Conservation (phyloP, 2,888 invertebrate genomes). For the Coenonympha glycerion region DNA sequence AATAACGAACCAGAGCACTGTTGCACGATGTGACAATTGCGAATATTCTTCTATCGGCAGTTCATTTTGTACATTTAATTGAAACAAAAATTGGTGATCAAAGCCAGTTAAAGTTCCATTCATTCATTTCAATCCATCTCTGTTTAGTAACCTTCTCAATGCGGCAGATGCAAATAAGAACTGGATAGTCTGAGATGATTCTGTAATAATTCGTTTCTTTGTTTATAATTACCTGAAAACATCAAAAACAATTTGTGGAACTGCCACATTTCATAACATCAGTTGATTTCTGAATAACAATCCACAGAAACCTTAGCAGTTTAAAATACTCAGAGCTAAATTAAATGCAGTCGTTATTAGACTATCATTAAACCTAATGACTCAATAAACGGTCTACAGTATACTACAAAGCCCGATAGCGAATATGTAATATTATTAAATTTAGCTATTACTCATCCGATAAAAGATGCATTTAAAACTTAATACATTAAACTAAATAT, state of each 20-base stretch:
- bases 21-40: too few species aligned
- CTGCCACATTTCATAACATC: too few species aligned
- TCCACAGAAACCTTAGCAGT: background rate
- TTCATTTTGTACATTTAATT: too few species aligned
- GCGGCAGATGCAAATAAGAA: too few species aligned
- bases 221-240: background rate
- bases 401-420: background rate
- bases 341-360: background rate
- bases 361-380: background rate
- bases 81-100: too few species aligned
- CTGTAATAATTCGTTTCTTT: background rate
- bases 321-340: background rate
- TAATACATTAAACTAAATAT: background rate
- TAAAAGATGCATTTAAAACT: background rate
- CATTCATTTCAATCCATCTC: too few species aligned
- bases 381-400: background rate
- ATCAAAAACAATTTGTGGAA: background rate
- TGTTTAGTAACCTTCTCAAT: too few species aligned
- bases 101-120: too few species aligned
- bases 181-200: background rate
- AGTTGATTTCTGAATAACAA: too few species aligned
- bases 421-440: background rate
- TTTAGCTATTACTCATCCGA: conserved; percentile 1
- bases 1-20: background rate
- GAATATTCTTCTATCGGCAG: too few species aligned